Evolutionary conservation across 2,113 vertebrate species (phyloP).

Genomic region (Rhinolophus sinicus): DNA sequence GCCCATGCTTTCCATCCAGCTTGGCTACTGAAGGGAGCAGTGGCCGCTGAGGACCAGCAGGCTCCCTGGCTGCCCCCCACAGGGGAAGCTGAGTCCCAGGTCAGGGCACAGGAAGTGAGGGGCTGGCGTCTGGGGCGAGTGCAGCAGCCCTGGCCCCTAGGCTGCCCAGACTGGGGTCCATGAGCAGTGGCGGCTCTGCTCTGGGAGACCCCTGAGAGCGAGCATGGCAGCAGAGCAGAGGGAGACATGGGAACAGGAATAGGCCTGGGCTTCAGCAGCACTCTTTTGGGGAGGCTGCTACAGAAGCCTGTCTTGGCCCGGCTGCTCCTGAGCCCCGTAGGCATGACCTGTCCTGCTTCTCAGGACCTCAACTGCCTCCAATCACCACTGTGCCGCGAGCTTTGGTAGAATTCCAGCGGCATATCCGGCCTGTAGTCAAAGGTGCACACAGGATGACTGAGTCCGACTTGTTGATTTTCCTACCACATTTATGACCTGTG

Average conservation of each 20-base stretch:
- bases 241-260: accelerated
- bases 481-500: accelerated
- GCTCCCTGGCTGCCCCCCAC: not conserved
- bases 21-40: not conserved
- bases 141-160: not conserved
- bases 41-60: not conserved
- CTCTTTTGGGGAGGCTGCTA: too few species aligned
- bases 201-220: not conserved
- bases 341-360: not conserved
- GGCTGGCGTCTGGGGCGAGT: not conserved
- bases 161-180: not conserved
- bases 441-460: accelerated
- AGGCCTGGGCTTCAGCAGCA: not conserved
- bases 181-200: not conserved
- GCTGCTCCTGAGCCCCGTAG: not conserved
- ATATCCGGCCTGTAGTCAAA: accelerated
- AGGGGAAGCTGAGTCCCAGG: not conserved
- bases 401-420: not conserved
- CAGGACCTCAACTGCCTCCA: not conserved
- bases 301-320: not conserved
- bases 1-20: not conserved
- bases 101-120: not conserved
- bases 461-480: accelerated
- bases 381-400: not conserved
- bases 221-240: not conserved